Evolutionary conservation across 2,113 vertebrate genomes (phyloP).

Genomic region (Scopus umbretta): DNA sequence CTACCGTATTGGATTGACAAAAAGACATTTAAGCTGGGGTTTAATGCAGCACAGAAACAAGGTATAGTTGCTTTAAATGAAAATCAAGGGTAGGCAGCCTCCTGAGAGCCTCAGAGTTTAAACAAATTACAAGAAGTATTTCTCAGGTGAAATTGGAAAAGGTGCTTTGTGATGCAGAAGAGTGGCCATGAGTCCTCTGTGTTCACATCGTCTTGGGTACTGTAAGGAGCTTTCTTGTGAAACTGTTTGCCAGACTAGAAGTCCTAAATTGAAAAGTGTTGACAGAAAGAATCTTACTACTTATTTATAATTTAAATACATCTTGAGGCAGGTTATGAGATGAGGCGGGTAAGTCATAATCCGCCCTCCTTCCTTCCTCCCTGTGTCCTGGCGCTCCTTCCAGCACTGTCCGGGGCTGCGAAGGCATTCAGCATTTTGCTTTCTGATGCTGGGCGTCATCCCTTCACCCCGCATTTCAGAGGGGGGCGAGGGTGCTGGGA

Average conservation of each 20-base stretch:
- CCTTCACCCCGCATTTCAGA: not conserved
- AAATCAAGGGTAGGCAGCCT: not conserved
- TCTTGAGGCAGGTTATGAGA: slow-evolving; percentile 57
- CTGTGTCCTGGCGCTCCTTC: accelerated
- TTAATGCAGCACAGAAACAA: not conserved
- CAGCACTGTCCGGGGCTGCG: not conserved
- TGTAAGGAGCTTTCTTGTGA: slow-evolving; percentile 61
- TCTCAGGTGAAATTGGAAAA: slow-evolving; percentile 49
- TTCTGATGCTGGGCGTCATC: not conserved
- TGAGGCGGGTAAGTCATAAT: not conserved
- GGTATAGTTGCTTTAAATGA: slow-evolving; percentile 1
- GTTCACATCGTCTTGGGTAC: slow-evolving; percentile 30
- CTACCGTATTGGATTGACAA: not conserved
- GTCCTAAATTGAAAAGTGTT: slow-evolving; percentile 70
- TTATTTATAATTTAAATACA: slow-evolving; percentile 61
- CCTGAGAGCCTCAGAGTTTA: slow-evolving; percentile 19
- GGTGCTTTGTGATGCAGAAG: slow-evolving; percentile 51
- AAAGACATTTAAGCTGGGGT: not conserved
- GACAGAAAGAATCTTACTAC: slow-evolving; percentile 65
- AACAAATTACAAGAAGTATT: slow-evolving; percentile 43
- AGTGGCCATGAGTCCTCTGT: slow-evolving; percentile 38
- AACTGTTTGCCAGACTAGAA: slow-evolving; percentile 59
- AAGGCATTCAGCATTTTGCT: accelerated
- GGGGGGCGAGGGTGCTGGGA: not conserved
- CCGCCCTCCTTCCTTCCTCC: not conserved